Evolutionary conservation across 2,113 vertebrate genomes (phyloP), one percentile per base, ranked within the genome.

Genomic region (Aleadryas rufinucha): DNA sequence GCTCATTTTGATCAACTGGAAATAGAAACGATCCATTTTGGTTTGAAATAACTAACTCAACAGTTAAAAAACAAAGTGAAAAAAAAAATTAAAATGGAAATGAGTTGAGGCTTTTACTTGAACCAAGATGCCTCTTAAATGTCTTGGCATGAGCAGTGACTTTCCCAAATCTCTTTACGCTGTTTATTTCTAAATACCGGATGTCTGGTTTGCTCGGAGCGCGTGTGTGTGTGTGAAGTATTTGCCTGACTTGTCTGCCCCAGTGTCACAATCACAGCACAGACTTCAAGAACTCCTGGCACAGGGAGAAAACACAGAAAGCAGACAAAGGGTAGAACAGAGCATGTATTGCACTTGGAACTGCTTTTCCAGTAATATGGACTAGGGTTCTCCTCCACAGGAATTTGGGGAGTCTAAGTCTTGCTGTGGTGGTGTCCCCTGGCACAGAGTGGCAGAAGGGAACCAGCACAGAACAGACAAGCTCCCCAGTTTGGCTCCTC

Each of bases 171-270:
- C 89, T 93, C 87, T 95, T 93, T 64, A 87, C 6, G 60, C 74
- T 93, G 89, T 95, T 96, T 96, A 87, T 96, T 96, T 97, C 95
- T 93, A 93, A 96, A 96, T 85, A 79, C 90, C 30, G 39, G 82
- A 94, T 93, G 82, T 94, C 95, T 95, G 96, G 90, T 88, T 93
- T 90, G 78, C 83, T 94, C 14, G 0, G 85, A 35, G 85, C 3
- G 45, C 44, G 80, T 63, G 52, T 54, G 45, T 44, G 45, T 54
- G 90, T 82, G 87, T 44, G 56, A 95, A 90, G 84, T 8, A 53
- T 79, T 91, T 93, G 90, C 87, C 68, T 90, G 87, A 82, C 80
- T 91, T 44, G 60, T 88, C 87, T 94, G 92, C 68, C 85, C 47
- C 60, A 78, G 3, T 63, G 68, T 84, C 96, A 94, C 89, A 93